Base-by-base conservation (phyloP, 2,888 invertebrate genomes). In the Apodemia duryi region DNA sequence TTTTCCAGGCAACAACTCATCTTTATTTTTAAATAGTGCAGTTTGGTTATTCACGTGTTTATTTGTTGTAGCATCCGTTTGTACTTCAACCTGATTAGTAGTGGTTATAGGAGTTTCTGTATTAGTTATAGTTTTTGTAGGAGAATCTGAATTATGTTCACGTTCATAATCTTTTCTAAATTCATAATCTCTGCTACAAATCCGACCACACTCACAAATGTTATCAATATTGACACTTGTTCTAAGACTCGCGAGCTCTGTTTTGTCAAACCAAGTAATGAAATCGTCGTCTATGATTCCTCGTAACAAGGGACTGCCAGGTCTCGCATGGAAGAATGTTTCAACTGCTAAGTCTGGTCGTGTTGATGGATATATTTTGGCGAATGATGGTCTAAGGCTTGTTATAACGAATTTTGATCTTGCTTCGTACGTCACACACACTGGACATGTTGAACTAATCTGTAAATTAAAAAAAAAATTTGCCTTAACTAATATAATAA, bases 191-290 rank as follows among this genome's bases (percentile, higher is more conserved):
- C 87, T 80, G 65, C 88, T 88, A 67, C 93, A 93, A 71, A 89
- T 88, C 2, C 92, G 82, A 10, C 93, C 93, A 72, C 93, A 93
- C 72, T 93, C 93, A 68, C 93, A 93, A 65, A 93, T 88, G 54
- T 92, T 89, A 72, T 93, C 91, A 67, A 93, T 91, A 68, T 84
- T 92, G 5, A 87, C 77, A 43, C 80, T 86, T 2, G 85, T 86
- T 73, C 86, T 88, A 2, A 90, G 83, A 70, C 89, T 93, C 2
- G 87, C 88, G 5, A 89, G 77, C 75, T 90, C 92, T 67, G 93
- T 93, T 82, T 92, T 93, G 54, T 94, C 94, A 73, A 94, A 94
- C 94, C 94, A 94, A 2, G 94, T 94, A 43, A 94, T 94, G 29
- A 94, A 89, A 74, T 94, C 94, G 72, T 94, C 94, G 65, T 94